phyloP scores from a whole-genome alignment of 2,888 invertebrate species.

The Terebella lapidaria region DNA sequence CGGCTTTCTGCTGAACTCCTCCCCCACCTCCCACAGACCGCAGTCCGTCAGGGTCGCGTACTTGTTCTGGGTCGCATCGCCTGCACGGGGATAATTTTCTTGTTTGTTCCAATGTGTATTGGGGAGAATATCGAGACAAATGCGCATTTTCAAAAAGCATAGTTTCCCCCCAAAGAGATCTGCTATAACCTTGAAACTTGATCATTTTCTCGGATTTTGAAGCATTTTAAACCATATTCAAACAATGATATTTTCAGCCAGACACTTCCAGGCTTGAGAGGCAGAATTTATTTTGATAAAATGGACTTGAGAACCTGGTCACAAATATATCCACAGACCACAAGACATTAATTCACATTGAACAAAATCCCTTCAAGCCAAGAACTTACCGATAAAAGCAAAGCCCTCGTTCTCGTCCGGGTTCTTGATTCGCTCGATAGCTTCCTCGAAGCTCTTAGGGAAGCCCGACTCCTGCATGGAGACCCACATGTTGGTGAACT shows the following conservation, averaged over 20 bases:
- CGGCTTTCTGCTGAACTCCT: slow-evolving; percentile 94
- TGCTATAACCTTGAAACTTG: no score
- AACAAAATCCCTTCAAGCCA: no score
- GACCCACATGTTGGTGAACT: slow-evolving; percentile 98
- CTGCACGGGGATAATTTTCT: slow-evolving; percentile 49
- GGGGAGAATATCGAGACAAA: background rate
- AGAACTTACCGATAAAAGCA: slow-evolving; percentile 83
- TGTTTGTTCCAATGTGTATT: background rate
- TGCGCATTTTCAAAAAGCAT: no score
- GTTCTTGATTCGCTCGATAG: slow-evolving; percentile 65
- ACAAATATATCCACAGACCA: no score
- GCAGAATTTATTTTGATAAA: no score
- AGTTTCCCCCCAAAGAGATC: no score
- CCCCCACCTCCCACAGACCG: slow-evolving; percentile 86
- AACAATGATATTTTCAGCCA: no score
- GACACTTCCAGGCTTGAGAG: no score
- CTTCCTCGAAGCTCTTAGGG: slow-evolving; percentile 74
- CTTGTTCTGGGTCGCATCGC: slow-evolving; percentile 89
- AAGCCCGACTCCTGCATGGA: slow-evolving; percentile 83
- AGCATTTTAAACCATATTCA: no score
- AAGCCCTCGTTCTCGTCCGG: slow-evolving; percentile 65
- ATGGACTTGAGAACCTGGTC: no score
- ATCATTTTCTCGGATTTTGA: no score
- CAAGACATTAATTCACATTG: no score
- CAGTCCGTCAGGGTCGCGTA: slow-evolving; percentile 77